Base-by-base conservation (phyloP, 2,888 invertebrate species). In the Kuschelorhynchus macadamiae region DNA sequence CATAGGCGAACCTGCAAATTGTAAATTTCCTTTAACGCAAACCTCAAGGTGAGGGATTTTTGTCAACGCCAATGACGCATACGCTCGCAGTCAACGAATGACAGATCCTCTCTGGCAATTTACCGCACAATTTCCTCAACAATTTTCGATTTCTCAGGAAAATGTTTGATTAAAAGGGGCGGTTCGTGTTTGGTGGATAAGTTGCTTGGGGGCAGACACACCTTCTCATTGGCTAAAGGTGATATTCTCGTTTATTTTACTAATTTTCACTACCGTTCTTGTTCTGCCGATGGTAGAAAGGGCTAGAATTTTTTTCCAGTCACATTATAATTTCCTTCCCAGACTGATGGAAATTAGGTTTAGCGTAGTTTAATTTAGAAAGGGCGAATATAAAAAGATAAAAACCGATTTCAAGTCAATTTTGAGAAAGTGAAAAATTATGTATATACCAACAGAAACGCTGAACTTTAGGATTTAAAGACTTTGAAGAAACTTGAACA, bases 71-170 rank as follows among this genome's bases (percentile, higher is more conserved):
- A 63, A 55, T 55, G 46, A 55, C 33, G 46, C 46, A 61, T 16
- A 41, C 14, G 17, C 21, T 11, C 14, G 30, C 44, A 44, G 18
- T 12, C 55, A 14, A 25, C 57, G 42, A 65, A 65, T 65, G 50
- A 52, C 57, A 41, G 42, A 14, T 33, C 33, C 20, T 50, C 33
- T 32, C 46, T 39, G 16, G 44, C 59, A 66, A 66, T 66, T 66
- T 66, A 46, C 57, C 66, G 66, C 59, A 66, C 60, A 66, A 66
- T 66, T 66, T 66, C 66, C 66, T 66, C 14, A 25, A 66, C 53
- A 66, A 66, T 59, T 60, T 66, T 60, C 66, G 53, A 42, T 60
- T 60, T 52, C 25, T 21, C 53, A n/a, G 42, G 66, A 60, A 66
- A 60, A 50, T 9, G 18, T n/a, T 50, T 41, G 57, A 57, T 66